Conservation (phyloP, 2,113 vertebrate species). For the Charina bottae region DNA sequence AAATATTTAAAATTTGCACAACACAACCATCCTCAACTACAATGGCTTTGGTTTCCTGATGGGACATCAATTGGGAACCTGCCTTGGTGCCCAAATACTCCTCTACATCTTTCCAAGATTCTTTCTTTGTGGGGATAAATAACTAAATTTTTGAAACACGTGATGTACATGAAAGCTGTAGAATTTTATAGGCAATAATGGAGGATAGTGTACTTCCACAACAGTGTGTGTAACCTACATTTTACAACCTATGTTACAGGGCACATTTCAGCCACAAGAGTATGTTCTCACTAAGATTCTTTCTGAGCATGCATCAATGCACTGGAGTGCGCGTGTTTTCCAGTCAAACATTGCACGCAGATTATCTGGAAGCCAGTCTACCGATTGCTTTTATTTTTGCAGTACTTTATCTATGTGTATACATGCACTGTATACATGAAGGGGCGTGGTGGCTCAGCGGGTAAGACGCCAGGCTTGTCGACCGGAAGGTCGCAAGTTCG, state of each 20-base stretch:
- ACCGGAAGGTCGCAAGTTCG: no score
- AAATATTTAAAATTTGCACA: neutral
- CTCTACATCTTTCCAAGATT: neutral
- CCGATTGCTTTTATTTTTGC: neutral
- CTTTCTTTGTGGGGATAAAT: neutral
- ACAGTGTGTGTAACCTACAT: neutral
- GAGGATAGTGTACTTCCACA: no score
- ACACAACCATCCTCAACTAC: neutral
- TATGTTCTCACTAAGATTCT: neutral
- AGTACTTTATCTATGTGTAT: neutral
- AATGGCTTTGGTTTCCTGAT: neutral
- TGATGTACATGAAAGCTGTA: neutral
- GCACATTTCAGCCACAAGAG: neutral
- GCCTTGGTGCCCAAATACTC: neutral
- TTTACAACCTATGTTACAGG: neutral
- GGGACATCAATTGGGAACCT: neutral
- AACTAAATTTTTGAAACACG: neutral
- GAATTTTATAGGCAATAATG: neutral
- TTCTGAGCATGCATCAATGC: neutral
- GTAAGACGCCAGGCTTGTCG: no score
- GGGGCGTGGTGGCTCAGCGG: no score
- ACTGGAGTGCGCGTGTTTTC: neutral
- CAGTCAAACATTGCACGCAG: neutral
- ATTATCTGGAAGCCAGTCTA: neutral
- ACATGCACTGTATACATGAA: no score